A percentile compares a stretch with the other conserved stretches of the same genome.
These are phyloP conservation scores for Arctocebus calabarensis DNA, from an alignment of 2,797 vertebrate genomes.

Conservation along the genomic window DNA sequence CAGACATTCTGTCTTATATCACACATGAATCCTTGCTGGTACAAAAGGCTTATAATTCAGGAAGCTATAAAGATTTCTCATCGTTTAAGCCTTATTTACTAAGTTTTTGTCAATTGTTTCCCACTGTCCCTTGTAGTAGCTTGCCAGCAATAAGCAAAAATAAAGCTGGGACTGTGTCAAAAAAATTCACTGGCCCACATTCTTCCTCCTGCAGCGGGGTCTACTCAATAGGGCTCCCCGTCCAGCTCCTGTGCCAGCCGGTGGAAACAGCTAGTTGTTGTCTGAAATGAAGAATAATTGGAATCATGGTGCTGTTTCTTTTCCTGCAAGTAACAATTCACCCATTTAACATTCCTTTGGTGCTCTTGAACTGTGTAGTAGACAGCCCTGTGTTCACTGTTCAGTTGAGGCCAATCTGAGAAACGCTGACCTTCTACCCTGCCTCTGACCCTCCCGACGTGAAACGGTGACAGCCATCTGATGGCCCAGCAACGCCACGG, in stretches of 20 bases:
- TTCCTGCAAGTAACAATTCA: slow-evolving; percentile 83
- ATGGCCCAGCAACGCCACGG: not conserved
- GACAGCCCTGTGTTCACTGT: slow-evolving; percentile 64
- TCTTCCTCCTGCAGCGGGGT: slow-evolving; percentile 75
- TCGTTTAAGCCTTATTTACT: slow-evolving; percentile 78
- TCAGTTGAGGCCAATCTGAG: slow-evolving; percentile 38
- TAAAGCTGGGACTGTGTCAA: slow-evolving; percentile 85
- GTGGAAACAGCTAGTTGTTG: slow-evolving; percentile 85
- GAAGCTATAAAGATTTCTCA: slow-evolving; percentile 76
- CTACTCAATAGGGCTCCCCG: slow-evolving; percentile 80
- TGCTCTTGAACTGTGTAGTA: slow-evolving; percentile 67
- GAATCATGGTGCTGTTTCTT: slow-evolving; percentile 84
- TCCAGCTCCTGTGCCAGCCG: slow-evolving; percentile 78
- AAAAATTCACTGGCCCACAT: slow-evolving; percentile 85
- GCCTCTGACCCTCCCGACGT: not conserved
- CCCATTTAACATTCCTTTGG: slow-evolving; percentile 84
- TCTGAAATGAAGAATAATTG: slow-evolving; percentile 85
- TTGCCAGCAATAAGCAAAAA: slow-evolving; percentile 86
- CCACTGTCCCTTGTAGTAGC: slow-evolving; percentile 78
- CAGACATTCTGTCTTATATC: slow-evolving; percentile 72
- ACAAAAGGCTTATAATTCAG: slow-evolving; percentile 77
- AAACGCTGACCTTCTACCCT: slow-evolving; percentile 65
- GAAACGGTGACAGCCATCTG: not conserved
- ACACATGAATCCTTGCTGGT: slow-evolving; percentile 71
- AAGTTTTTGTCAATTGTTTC: slow-evolving; percentile 84